Evolutionary conservation across 1,140 invertebrate species (phyloP).

Genomic region (Bacillus rossius): DNA sequence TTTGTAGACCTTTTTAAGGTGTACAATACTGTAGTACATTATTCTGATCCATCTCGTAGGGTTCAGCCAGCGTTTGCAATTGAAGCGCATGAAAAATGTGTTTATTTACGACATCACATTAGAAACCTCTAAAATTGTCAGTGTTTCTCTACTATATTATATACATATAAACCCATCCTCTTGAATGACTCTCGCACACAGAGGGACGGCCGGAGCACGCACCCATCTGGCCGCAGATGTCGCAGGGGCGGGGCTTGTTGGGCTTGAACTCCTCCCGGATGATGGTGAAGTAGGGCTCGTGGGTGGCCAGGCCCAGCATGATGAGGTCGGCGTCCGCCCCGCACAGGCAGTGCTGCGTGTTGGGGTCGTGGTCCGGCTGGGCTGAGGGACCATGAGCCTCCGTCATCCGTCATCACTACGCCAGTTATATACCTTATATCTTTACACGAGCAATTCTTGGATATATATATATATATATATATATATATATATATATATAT

Average conservation of each 20-base stretch:
- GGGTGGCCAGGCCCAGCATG: slow-evolving; percentile 96
- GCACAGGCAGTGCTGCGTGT: slow-evolving; percentile 95
- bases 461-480: background rate
- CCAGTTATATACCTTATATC: no score
- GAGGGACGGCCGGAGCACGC: no score
- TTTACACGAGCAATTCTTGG: background rate
- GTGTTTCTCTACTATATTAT: no score
- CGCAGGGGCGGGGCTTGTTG: slow-evolving; percentile 93
- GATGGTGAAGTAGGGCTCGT: slow-evolving; percentile 98
- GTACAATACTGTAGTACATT: no score
- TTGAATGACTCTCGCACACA: no score
- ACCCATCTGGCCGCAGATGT: slow-evolving; percentile 93
- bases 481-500: background rate
- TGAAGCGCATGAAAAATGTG: no score
- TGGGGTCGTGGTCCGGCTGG: slow-evolving; percentile 94
- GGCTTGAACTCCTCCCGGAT: slow-evolving; percentile 98
- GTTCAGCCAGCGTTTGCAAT: no score
- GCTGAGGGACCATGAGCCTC: slow-evolving; percentile 46
- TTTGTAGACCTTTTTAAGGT: no score
- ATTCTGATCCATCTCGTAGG: no score
- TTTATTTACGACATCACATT: no score
- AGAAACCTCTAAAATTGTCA: no score
- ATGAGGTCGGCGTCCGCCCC: slow-evolving; percentile 99
- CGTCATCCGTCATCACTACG: background rate
- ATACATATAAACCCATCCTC: no score